Evolutionary conservation across 2,113 vertebrate species (phyloP).

Genomic region (Hydropotes inermis): DNA sequence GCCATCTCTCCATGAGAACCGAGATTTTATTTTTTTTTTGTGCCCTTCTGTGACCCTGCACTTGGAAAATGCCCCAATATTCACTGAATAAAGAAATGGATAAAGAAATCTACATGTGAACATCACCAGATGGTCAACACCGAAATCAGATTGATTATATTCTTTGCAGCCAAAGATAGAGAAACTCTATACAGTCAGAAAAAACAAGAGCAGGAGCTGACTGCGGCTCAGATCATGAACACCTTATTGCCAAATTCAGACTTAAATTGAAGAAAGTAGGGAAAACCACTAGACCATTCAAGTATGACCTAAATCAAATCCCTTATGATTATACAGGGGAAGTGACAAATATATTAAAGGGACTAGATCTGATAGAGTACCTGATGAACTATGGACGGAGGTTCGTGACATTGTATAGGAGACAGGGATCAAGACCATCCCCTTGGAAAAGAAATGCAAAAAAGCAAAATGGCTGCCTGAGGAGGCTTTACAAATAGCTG

Average conservation of each 20-base stretch:
- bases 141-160: neutral
- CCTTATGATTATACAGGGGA: neutral
- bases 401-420: neutral
- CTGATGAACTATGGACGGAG: neutral
- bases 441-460: neutral
- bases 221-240: neutral
- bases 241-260: neutral
- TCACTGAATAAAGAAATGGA: neutral
- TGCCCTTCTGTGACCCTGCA: neutral
- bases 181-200: neutral
- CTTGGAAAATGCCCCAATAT: neutral
- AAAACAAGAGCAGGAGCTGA: neutral
- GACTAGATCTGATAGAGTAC: neutral
- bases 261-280: neutral
- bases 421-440: neutral
- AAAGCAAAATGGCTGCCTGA: neutral
- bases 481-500: neutral
- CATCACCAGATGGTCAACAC: neutral
- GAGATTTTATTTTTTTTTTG: neutral
- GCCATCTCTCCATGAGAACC: neutral
- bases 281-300: neutral
- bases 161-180: neutral
- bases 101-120: neutral
- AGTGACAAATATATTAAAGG: neutral
- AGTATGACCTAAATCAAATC: neutral